Percentiles rank a stretch among this genome's conserved stretches.
These are phyloP conservation scores for Rhodeus uyekii DNA, from an alignment of 2,797 vertebrate species.

Conservation along the genomic window DNA sequence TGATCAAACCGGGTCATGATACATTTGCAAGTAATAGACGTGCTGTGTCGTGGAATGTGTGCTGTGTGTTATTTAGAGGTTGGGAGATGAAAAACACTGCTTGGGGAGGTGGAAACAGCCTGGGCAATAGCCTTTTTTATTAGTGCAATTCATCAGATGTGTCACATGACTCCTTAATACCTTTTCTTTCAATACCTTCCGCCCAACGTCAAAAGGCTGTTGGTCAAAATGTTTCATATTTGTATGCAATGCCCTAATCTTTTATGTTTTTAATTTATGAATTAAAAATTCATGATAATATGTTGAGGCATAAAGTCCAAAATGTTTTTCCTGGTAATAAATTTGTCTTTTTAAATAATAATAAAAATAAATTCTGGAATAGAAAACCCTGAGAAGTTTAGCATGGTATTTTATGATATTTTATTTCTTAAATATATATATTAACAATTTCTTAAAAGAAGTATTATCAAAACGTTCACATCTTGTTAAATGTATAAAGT, in stretches of 20 bases:
- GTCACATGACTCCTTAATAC: conserved; percentile 30
- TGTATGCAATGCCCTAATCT: not conserved
- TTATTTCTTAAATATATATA: not conserved
- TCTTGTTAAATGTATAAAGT: not conserved
- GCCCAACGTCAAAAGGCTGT: conserved; percentile 3
- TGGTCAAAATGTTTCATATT: not conserved
- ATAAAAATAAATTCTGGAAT: not conserved
- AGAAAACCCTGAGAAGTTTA: not conserved
- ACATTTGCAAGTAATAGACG: conserved; percentile 23
- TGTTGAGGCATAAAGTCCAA: not conserved
- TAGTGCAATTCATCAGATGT: conserved; percentile 55
- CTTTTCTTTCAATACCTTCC: conserved; percentile 8
- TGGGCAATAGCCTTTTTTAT: conserved; percentile 55
- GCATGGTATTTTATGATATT: not conserved
- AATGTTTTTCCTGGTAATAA: not conserved
- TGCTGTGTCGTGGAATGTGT: conserved; percentile 21
- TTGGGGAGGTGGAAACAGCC: conserved; percentile 42
- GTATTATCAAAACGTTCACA: not conserved
- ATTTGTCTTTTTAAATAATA: not conserved
- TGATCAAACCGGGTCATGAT: conserved; percentile 31
- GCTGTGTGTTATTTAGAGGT: conserved; percentile 46
- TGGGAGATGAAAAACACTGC: conserved; percentile 44
- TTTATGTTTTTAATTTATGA: not conserved
- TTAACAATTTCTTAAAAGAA: not conserved
- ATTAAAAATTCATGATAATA: not conserved